These are phyloP conservation scores for Calcarius lapponicus DNA, from an alignment of 2,797 vertebrate species.

Conservation along the genomic window DNA sequence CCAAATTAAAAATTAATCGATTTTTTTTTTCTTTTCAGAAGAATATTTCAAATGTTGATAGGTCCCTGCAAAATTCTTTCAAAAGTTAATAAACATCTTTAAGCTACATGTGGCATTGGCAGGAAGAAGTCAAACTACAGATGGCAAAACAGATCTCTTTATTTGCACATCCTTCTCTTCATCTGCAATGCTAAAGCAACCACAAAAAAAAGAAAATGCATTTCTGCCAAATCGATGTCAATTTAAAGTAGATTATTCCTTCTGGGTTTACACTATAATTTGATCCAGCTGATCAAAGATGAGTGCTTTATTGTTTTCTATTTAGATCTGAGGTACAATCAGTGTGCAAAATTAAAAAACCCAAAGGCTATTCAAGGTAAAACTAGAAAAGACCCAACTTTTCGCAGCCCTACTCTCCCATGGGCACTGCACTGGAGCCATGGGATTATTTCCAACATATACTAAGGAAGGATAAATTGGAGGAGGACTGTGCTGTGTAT, in stretches of 20 bases:
- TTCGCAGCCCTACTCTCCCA: background rate
- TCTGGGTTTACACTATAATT: conserved; percentile 45
- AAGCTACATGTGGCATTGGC: conserved; percentile 69
- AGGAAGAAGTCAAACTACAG: conserved; percentile 76
- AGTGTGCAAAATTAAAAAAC: background rate
- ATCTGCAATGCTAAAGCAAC: conserved; percentile 71
- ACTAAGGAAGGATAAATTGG: background rate
- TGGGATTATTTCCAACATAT: background rate
- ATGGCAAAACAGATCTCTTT: conserved; percentile 80
- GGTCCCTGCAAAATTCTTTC: conserved; percentile 4
- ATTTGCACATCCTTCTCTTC: conserved; percentile 76
- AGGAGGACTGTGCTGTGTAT: background rate
- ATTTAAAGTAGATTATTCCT: conserved; percentile 61
- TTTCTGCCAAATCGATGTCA: conserved; percentile 67
- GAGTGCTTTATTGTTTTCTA: conserved; percentile 24
- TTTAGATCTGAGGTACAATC: background rate
- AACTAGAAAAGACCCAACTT: background rate
- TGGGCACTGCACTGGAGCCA: background rate
- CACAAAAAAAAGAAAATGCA: conserved; percentile 10
- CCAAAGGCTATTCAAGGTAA: background rate
- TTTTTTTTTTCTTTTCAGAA: background rate
- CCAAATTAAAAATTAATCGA: conserved; percentile 5
- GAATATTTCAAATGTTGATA: conserved; percentile 28
- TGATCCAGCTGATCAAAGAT: conserved; percentile 61
- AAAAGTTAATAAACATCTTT: conserved; percentile 72